Conservation (phyloP, 2,113 vertebrate genomes). For the Corythaixoides concolor region DNA sequence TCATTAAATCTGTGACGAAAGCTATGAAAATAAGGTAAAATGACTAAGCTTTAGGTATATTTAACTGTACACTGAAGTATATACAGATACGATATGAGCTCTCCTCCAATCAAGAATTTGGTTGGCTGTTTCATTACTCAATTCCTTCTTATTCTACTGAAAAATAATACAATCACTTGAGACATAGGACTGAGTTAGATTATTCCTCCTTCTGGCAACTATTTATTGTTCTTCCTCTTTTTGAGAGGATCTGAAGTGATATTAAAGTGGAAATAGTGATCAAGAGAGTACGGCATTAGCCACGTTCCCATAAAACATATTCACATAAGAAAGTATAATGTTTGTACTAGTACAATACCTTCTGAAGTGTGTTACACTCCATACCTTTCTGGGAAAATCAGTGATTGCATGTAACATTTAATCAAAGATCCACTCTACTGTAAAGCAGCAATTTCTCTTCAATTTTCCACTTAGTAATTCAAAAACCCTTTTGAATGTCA, state of each 20-base stretch:
- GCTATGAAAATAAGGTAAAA: not conserved
- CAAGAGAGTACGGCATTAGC: not conserved
- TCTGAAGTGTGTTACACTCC: not conserved
- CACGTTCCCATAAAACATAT: not conserved
- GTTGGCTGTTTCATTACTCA: not conserved
- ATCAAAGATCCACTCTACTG: slow-evolving; percentile 20
- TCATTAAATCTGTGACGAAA: not conserved
- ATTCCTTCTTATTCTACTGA: not conserved
- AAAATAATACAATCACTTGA: not conserved
- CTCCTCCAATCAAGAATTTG: not conserved
- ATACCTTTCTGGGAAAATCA: not conserved
- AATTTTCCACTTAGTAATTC: slow-evolving; percentile 39
- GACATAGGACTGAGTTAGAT: not conserved
- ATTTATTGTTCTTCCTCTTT: not conserved
- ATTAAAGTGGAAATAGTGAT: not conserved
- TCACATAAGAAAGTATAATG: not conserved
- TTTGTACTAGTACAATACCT: not conserved
- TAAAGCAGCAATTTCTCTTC: slow-evolving; percentile 27
- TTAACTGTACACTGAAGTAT: not conserved
- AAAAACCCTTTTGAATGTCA: slow-evolving; percentile 32
- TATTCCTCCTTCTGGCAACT: not conserved
- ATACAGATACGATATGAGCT: not conserved
- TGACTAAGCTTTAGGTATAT: not conserved
- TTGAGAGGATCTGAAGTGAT: not conserved
- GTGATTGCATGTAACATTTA: not conserved